These are phyloP conservation scores for Hyposoter dolosus DNA, from an alignment of 2,888 invertebrate genomes.

Conservation along the genomic window DNA sequence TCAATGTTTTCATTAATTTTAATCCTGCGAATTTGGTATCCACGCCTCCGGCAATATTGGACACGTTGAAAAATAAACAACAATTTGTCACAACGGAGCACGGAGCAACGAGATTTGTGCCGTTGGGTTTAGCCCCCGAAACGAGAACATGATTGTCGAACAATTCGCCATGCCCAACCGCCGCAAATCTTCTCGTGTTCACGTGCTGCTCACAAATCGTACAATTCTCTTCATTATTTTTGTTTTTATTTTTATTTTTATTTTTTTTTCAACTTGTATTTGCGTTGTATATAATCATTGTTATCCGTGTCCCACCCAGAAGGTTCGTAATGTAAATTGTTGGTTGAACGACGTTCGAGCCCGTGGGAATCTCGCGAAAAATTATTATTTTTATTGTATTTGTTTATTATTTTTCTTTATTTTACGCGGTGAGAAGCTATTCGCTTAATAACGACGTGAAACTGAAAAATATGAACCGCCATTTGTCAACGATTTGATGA, in stretches of 20 bases:
- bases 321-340: constrained; percentile 42
- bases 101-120: constrained; percentile 20
- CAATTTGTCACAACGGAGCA: background rate
- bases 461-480: background rate
- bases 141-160: constrained; percentile 27
- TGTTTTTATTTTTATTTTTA: constrained; percentile 3
- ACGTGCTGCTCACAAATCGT: constrained; percentile 60
- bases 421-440: background rate
- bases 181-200: constrained; percentile 27
- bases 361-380: constrained; percentile 34
- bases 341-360: constrained; percentile 23
- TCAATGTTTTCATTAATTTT: constrained; percentile 55
- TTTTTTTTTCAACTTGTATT: constrained; percentile 32
- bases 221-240: constrained; percentile 33
- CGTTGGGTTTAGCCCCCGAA: constrained; percentile 25
- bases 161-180: constrained; percentile 53
- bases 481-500: background rate
- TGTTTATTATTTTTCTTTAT: background rate
- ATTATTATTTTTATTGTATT: background rate
- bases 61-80: constrained; percentile 14
- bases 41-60: constrained; percentile 28
- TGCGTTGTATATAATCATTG: constrained; percentile 68
- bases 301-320: constrained; percentile 43
- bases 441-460: background rate
- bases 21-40: constrained; percentile 38